phyloP scores from a whole-genome alignment of 2,797 vertebrate genomes.

The Cetoscarus ocellatus region DNA sequence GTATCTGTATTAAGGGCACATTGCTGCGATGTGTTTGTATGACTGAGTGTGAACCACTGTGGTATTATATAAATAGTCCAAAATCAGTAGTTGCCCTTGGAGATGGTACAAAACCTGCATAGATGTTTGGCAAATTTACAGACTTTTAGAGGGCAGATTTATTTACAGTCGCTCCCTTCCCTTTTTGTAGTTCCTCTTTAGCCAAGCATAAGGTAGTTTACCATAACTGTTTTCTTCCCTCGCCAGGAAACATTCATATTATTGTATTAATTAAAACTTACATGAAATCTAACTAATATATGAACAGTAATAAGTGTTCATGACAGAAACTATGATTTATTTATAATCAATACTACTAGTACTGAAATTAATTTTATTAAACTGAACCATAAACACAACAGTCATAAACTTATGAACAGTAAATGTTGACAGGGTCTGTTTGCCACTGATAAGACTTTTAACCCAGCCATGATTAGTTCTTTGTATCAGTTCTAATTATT shows the following conservation, averaged over 20 bases:
- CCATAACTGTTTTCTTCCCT: constrained; percentile 44
- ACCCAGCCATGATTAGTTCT: neutral
- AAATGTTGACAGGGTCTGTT: constrained; percentile 11
- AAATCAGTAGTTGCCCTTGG: constrained; percentile 20
- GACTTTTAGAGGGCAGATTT: constrained; percentile 13
- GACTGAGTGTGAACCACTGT: constrained; percentile 55
- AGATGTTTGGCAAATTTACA: constrained; percentile 20
- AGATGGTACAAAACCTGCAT: constrained; percentile 25
- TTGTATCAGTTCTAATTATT: constrained; percentile 6
- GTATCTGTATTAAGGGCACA: constrained; percentile 38
- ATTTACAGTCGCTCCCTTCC: constrained; percentile 29
- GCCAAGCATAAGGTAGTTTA: constrained; percentile 6
- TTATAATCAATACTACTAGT: neutral
- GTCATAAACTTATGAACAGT: constrained; percentile 1
- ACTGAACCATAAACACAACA: constrained; percentile 3
- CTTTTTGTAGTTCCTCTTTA: constrained; percentile 30
- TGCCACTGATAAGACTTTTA: constrained; percentile 3
- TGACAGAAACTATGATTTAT: neutral
- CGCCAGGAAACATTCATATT: constrained; percentile 12
- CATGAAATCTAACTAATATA: constrained; percentile 17
- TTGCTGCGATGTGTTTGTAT: constrained; percentile 53
- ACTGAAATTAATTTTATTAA: too few relatives aligned
- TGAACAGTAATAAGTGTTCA: neutral
- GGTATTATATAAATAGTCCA: constrained; percentile 27
- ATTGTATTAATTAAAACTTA: constrained; percentile 8